Evolutionary conservation across 2,888 invertebrate species (phyloP).

Genomic region (Physocephala rufipes): DNA sequence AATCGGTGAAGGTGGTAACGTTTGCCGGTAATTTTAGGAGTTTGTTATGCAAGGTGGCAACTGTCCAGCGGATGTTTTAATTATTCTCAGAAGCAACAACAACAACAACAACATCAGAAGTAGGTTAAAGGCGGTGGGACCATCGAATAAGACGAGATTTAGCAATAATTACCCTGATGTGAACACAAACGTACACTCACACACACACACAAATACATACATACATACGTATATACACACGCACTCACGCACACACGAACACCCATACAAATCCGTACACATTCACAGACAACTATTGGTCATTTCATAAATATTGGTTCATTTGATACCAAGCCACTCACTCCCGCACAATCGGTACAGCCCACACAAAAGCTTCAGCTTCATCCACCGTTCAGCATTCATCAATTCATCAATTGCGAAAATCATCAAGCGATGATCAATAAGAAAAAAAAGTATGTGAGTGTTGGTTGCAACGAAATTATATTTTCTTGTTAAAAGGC

Average conservation of each 20-base stretch:
- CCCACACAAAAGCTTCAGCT: constrained; percentile 24
- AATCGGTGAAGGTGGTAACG: background rate
- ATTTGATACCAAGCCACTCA: constrained; percentile 27
- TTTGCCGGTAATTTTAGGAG: background rate
- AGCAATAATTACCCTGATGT: constrained; percentile 21
- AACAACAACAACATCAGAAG: too few relatives aligned
- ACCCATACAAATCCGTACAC: background rate
- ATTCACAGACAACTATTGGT: too few relatives aligned
- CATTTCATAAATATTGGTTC: too few relatives aligned
- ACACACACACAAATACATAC: constrained; percentile 21
- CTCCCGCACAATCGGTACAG: constrained; percentile 12
- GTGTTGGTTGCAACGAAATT: constrained; percentile 21
- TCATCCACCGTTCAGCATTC: background rate
- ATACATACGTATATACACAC: background rate
- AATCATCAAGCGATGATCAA: too few relatives aligned
- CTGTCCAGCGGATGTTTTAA: background rate
- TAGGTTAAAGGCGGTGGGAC: too few relatives aligned
- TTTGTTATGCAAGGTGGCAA: background rate
- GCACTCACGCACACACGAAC: background rate
- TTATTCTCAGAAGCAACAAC: background rate
- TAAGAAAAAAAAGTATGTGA: background rate
- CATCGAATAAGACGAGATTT: background rate
- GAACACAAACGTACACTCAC: constrained; percentile 23
- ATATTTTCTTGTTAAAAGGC: constrained; percentile 11
- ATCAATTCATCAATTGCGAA: too few relatives aligned